phyloP scores from a whole-genome alignment of 2,797 vertebrate species.

The Cyclura pinguis region DNA sequence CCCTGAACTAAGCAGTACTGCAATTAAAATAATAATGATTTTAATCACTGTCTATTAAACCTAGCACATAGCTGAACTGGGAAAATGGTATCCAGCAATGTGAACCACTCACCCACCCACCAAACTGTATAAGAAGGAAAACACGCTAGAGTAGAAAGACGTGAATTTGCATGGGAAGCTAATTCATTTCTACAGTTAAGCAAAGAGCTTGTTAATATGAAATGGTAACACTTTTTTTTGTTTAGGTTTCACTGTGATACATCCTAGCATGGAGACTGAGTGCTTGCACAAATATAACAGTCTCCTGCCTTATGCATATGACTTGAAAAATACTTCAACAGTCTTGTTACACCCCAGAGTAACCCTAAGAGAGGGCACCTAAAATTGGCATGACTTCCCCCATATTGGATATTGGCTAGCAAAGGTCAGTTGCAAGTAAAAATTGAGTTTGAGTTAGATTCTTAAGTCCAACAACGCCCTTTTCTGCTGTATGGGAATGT shows the following conservation, averaged over 20 bases:
- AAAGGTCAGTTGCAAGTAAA: too few species aligned
- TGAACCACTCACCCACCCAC: background rate
- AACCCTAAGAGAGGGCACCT: too few species aligned
- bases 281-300: background rate
- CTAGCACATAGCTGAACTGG: background rate
- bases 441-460: too few species aligned
- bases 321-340: background rate
- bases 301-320: background rate
- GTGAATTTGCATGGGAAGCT: background rate
- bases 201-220: background rate
- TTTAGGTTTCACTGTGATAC: background rate
- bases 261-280: background rate
- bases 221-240: background rate
- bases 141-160: background rate
- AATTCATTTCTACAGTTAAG: background rate
- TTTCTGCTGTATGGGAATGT: too few species aligned
- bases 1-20: background rate
- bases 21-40: conserved; percentile 33
- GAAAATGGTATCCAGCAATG: conserved; percentile 4
- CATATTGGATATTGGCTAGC: too few species aligned
- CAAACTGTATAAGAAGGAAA: background rate
- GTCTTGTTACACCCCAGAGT: too few species aligned
- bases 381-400: too few species aligned
- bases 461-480: too few species aligned
- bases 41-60: background rate